A percentile compares a stretch with the other conserved stretches of the same genome.
Conservation (phyloP, 2,113 vertebrate genomes). For the Neopipo cinnamomea region DNA sequence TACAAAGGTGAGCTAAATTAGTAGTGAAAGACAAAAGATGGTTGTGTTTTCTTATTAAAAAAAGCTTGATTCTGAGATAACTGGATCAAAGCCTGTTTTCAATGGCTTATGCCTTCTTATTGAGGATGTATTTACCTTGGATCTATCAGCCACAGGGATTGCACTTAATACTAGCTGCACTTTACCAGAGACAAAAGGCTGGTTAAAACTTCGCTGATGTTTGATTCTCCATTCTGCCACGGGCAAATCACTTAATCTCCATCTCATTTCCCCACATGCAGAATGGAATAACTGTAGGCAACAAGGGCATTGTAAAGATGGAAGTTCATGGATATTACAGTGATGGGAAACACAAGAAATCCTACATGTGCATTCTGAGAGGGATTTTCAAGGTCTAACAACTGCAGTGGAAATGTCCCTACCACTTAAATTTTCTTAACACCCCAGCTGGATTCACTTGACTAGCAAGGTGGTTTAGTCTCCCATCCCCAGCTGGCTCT, state of each 20-base stretch:
- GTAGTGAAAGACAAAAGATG: background rate
- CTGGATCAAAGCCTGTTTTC: background rate
- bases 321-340: background rate
- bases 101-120: background rate
- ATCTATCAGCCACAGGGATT: background rate
- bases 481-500: background rate
- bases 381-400: background rate
- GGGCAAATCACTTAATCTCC: constrained; percentile 15
- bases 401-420: background rate
- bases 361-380: background rate
- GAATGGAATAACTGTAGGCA: background rate
- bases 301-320: background rate
- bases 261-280: background rate
- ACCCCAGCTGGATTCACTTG: background rate
- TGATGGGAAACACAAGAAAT: background rate
- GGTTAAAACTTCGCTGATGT: constrained; percentile 2
- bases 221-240: background rate
- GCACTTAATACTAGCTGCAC: constrained; percentile 8
- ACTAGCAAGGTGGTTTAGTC: background rate
- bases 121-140: constrained; percentile 3
- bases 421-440: background rate
- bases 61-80: background rate
- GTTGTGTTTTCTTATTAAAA: background rate
- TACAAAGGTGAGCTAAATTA: background rate
- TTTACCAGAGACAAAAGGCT: background rate